Base-by-base conservation (phyloP, 2,888 invertebrate genomes). In the Andrena minutula region DNA sequence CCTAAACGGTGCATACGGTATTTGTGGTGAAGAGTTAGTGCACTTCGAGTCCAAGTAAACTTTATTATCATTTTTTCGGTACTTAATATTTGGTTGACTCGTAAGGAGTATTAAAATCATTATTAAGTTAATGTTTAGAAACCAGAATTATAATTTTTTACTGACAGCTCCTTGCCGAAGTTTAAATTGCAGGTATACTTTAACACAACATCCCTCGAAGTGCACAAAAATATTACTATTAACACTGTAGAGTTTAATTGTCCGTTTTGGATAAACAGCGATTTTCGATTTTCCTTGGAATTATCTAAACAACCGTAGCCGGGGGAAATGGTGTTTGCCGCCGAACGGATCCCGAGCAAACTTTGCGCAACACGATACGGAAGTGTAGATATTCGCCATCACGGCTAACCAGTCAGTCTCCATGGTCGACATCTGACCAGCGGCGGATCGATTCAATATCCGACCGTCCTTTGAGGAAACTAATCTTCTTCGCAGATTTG, bases 381-480 rank as follows among this genome's bases (percentile, higher is more conserved):
- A 41, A 16, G 51, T 60, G 47, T 10, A 66, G 74, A 66, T 73
- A 77, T 73, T 61, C 41, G 10, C 35, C 74, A 23, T 61, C 66
- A 23, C 23, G n/a, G 51, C 35, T 41, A 68, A 63, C 63, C 68
- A 32, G 56, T 61, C 53, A 60, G 58, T 74, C 61, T 49, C 47
- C 63, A 78, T 58, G 56, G 63, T 61, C 56, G 68, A 68, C 68
- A 56, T 75, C 68, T 63, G 53, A 69, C 68, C 68, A 68, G 30
- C 35, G 10, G 23, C 26, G 63, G 16, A 78, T 72, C 73, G 73
- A 77, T 78, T 75, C 75, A 53, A 78, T 75, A 75, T 78, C 56
- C 63, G 75, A 49, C 56, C 23, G 47, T 56, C 35, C 68, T 69
- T 68, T 68, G 75, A 61, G 73, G 49, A 72, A 66, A 73, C 77